phyloP scores from a whole-genome alignment of 1,140 invertebrate species.

The Sitodiplosis mosellana region DNA sequence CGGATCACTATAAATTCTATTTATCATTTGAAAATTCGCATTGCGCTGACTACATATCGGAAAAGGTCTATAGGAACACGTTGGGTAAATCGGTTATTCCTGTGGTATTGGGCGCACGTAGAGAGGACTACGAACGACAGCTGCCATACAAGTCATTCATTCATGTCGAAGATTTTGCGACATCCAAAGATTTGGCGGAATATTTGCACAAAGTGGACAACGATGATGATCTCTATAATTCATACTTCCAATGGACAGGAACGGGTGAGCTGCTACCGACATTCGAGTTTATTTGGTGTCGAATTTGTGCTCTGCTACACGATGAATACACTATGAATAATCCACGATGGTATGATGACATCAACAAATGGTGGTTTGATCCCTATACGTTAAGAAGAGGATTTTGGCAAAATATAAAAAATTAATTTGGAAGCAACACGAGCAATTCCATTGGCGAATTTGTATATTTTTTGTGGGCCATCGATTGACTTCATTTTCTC shows the following conservation, averaged over 20 bases:
- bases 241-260: constrained; percentile 27
- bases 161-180: constrained; percentile 27
- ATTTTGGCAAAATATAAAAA: neutral
- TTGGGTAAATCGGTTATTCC: constrained; percentile 28
- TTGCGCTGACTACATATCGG: constrained; percentile 40
- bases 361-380: neutral
- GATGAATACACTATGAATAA: neutral
- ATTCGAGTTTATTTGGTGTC: neutral
- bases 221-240: constrained; percentile 17
- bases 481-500: no score
- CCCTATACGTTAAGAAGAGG: neutral
- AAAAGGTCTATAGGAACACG: constrained; percentile 33
- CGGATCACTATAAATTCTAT: constrained; percentile 42
- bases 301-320: neutral
- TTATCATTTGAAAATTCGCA: constrained; percentile 47
- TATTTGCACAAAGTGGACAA: constrained; percentile 27
- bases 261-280: neutral
- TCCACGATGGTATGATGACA: neutral
- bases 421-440: no score
- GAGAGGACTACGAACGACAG: constrained; percentile 7
- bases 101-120: constrained; percentile 34
- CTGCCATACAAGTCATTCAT: constrained; percentile 34
- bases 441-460: no score
- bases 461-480: no score
- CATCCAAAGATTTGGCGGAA: constrained; percentile 26